These are phyloP conservation scores for Onychostruthus taczanowskii DNA, from an alignment of 2,113 vertebrate species.

Conservation along the genomic window DNA sequence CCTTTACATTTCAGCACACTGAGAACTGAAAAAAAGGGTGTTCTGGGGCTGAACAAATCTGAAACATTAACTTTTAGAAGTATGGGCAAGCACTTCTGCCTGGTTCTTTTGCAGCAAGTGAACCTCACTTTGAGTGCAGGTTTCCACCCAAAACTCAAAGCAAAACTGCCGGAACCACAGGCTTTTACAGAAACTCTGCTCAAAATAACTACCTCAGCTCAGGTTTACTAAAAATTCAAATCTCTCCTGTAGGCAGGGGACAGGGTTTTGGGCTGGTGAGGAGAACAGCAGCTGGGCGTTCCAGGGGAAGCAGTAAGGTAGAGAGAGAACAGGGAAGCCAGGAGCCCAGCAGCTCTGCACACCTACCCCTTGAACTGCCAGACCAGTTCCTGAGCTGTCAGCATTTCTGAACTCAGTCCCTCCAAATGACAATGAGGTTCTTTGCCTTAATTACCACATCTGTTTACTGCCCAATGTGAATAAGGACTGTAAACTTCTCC, in stretches of 20 bases:
- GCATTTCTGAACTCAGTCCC: neutral
- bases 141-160: conserved; percentile 5
- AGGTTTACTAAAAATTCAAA: neutral
- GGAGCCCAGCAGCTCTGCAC: neutral
- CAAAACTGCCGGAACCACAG: neutral
- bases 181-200: neutral
- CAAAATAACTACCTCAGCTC: neutral
- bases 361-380: neutral
- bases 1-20: neutral
- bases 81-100: neutral
- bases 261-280: neutral
- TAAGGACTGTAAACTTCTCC: neutral
- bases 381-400: neutral
- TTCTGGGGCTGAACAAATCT: neutral
- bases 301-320: neutral
- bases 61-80: conserved; percentile 1
- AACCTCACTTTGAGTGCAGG: neutral
- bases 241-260: neutral
- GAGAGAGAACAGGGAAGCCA: neutral
- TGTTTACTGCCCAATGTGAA: neutral
- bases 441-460: neutral
- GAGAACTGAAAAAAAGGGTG: neutral
- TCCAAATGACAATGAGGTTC: neutral
- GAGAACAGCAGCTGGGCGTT: neutral
- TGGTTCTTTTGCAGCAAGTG: neutral